These are phyloP conservation scores for Cydia fagiglandana DNA, from an alignment of 1,140 invertebrate genomes.

Conservation along the genomic window DNA sequence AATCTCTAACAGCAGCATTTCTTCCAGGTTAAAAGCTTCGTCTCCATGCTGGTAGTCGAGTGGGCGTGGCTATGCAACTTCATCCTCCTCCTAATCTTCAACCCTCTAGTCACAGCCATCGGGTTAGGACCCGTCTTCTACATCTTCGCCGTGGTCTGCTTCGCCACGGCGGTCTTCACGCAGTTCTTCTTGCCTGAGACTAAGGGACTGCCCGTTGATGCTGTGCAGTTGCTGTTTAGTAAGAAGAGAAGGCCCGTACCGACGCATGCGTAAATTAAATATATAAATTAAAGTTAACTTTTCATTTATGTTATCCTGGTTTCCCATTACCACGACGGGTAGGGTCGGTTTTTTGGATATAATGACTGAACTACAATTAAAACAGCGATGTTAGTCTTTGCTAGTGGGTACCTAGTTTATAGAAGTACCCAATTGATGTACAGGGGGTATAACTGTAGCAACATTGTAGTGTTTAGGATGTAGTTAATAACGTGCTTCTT, in stretches of 20 bases:
- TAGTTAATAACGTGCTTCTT: too few relatives aligned
- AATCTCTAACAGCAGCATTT: too few relatives aligned
- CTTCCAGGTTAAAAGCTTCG: conserved; percentile 55
- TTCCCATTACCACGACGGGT: too few relatives aligned
- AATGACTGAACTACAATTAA: too few relatives aligned
- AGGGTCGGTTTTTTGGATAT: too few relatives aligned
- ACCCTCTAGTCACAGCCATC: conserved; percentile 67
- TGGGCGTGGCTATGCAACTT: conserved; percentile 63
- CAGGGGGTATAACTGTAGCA: too few relatives aligned
- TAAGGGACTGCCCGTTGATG: conserved; percentile 81
- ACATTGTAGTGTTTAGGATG: too few relatives aligned
- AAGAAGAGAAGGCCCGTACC: conserved; percentile 29
- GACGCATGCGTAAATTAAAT: not conserved
- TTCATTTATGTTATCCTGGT: not conserved
- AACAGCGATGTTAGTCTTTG: too few relatives aligned
- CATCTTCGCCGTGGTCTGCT: conserved; percentile 74
- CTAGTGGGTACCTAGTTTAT: too few relatives aligned
- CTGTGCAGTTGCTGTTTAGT: conserved; percentile 70
- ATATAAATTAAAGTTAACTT: not conserved
- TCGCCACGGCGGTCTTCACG: conserved; percentile 76
- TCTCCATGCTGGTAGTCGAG: conserved; percentile 54
- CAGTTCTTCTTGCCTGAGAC: conserved; percentile 84
- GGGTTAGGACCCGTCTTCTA: conserved; percentile 77
- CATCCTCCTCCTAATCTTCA: conserved; percentile 61
- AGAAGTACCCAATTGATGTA: too few relatives aligned